These are phyloP conservation scores for Himalopsyche japonica DNA, from an alignment of 2,888 invertebrate genomes.

Conservation along the genomic window DNA sequence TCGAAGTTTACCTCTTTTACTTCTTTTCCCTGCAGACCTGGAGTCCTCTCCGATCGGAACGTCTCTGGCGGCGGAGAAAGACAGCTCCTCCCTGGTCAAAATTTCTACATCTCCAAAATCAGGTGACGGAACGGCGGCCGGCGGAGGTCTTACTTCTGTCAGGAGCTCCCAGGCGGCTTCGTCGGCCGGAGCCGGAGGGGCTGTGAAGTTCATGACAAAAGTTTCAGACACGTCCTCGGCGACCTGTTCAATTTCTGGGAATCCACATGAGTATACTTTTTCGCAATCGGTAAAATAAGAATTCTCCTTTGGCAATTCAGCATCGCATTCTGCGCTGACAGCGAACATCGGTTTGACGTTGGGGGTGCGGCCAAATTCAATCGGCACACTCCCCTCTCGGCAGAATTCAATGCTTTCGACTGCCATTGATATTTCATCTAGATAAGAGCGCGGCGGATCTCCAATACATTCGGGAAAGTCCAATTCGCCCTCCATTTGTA, in stretches of 20 bases:
- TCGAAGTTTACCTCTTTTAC: background rate
- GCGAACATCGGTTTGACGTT: background rate
- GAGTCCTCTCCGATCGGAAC: background rate
- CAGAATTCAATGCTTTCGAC: constrained; percentile 35
- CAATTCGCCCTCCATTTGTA: background rate
- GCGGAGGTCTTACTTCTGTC: constrained; percentile 11
- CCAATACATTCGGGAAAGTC: background rate
- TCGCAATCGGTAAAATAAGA: background rate
- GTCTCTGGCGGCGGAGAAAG: too few species aligned
- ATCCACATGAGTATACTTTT: background rate
- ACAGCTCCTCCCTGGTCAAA: background rate
- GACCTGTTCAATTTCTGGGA: background rate
- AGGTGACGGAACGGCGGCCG: background rate
- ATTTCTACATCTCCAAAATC: background rate
- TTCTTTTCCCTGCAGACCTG: background rate
- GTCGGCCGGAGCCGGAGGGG: background rate
- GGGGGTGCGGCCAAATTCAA: constrained; percentile 12
- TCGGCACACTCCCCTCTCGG: constrained; percentile 2
- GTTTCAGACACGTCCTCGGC: constrained; percentile 11
- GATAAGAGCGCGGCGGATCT: constrained; percentile 7
- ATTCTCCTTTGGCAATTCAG: background rate
- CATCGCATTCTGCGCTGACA: background rate
- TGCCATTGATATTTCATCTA: constrained; percentile 36
- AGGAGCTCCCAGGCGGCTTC: constrained; percentile 38
- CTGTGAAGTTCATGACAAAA: constrained; percentile 9